phyloP scores from a whole-genome alignment of 2,113 vertebrate genomes.

The Sinocyclocheilus anophthalmus region DNA sequence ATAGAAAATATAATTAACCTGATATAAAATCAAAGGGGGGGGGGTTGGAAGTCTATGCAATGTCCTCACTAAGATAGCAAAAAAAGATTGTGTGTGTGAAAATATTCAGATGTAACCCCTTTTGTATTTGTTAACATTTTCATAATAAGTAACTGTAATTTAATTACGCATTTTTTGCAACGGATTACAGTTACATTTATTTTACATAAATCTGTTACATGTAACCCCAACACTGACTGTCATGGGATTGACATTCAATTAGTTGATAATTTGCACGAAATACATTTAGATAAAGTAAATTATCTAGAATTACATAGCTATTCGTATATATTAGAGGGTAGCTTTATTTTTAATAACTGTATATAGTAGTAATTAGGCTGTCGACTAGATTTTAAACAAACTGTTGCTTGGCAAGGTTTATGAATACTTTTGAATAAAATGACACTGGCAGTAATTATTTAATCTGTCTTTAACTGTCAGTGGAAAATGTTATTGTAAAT shows the following conservation, averaged over 20 bases:
- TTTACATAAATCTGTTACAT: too few species aligned
- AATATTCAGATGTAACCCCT: too few species aligned
- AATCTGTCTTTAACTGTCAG: background rate
- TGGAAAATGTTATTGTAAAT: background rate
- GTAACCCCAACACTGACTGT: too few species aligned
- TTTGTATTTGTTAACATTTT: too few species aligned
- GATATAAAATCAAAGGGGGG: too few species aligned
- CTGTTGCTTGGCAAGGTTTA: background rate
- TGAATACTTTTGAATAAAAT: background rate
- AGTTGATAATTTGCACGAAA: background rate
- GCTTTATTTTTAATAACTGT: background rate
- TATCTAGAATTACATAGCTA: background rate
- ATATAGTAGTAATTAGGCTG: background rate
- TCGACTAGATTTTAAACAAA: background rate
- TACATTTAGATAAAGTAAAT: background rate
- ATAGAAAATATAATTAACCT: too few species aligned
- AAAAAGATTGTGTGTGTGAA: too few species aligned
- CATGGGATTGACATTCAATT: background rate
- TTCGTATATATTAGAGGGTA: background rate
- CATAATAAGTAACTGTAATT: too few species aligned
- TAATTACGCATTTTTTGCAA: too few species aligned
- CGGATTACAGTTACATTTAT: too few species aligned
- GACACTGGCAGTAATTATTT: background rate
- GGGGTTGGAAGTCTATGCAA: too few species aligned
- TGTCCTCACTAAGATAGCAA: too few species aligned